Conservation (phyloP, 2,888 invertebrate genomes). For the Habroteleia sp. region DNA sequence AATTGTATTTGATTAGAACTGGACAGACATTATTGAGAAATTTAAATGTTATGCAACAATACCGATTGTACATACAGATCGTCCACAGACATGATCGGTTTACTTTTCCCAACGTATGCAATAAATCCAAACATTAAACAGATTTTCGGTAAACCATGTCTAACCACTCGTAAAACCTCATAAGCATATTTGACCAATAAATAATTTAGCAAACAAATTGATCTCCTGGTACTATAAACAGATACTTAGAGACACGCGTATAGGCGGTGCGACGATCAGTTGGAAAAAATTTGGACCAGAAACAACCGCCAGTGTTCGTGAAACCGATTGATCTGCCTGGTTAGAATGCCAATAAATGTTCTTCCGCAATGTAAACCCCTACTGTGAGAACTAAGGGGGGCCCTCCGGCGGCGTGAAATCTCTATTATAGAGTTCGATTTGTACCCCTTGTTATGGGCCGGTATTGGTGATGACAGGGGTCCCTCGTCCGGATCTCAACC, state of each 20-base stretch:
- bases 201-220: slow-evolving; percentile 81
- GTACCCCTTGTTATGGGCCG: too few relatives aligned
- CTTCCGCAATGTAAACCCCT: slow-evolving; percentile 71
- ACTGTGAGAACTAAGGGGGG: slow-evolving; percentile 80
- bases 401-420: slow-evolving; percentile 80
- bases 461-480: slow-evolving; percentile 71
- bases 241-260: slow-evolving; percentile 81
- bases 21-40: too few relatives aligned
- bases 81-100: slow-evolving; percentile 64
- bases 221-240: slow-evolving; percentile 81
- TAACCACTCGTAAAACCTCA: slow-evolving; percentile 71
- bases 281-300: slow-evolving; percentile 28
- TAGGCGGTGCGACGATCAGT: slow-evolving; percentile 21
- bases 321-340: slow-evolving; percentile 30
- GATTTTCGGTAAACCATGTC: slow-evolving; percentile 74
- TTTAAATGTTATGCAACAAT: neutral
- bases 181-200: slow-evolving; percentile 80
- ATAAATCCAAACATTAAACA: slow-evolving; percentile 71
- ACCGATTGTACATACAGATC: neutral
- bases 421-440: too few relatives aligned
- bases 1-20: too few relatives aligned
- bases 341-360: slow-evolving; percentile 68
- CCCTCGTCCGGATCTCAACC: slow-evolving; percentile 63
- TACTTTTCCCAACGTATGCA: slow-evolving; percentile 77
- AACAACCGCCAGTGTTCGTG: neutral